A percentile compares a stretch with the other conserved stretches of the same genome.
These are phyloP conservation scores for Sphaerophoria rueppellii DNA, from an alignment of 2,888 invertebrate genomes.

Conservation along the genomic window DNA sequence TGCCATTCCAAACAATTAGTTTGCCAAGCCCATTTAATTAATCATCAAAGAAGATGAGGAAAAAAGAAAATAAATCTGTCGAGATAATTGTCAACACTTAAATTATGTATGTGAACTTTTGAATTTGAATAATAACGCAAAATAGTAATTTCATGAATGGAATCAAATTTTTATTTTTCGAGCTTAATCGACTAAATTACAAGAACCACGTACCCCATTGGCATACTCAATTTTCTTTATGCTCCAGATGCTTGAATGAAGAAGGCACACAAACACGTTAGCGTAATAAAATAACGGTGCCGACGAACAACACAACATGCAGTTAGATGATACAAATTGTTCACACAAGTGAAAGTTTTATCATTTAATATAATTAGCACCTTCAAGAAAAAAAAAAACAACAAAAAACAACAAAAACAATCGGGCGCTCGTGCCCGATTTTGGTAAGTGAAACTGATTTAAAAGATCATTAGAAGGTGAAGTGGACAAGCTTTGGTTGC, in stretches of 20 bases:
- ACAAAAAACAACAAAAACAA: background rate
- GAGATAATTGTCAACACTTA: slow-evolving; percentile 29
- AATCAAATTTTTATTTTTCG: background rate
- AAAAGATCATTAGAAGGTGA: background rate
- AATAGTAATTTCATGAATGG: background rate
- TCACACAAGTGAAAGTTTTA: slow-evolving; percentile 50
- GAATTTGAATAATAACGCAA: slow-evolving; percentile 17
- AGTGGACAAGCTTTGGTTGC: background rate
- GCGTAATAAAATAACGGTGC: background rate
- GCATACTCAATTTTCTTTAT: slow-evolving; percentile 9
- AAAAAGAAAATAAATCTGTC: slow-evolving; percentile 4
- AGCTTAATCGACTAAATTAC: background rate
- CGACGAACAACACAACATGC: background rate
- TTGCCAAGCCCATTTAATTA: slow-evolving; percentile 26
- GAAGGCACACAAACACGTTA: background rate
- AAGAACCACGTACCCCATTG: background rate
- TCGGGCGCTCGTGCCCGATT: background rate
- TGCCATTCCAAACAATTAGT: slow-evolving; percentile 29
- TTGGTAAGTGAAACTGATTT: slow-evolving; percentile 11
- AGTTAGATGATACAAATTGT: slow-evolving; percentile 29
- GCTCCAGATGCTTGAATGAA: slow-evolving; percentile 15
- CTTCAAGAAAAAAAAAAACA: background rate
- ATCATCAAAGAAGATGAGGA: slow-evolving; percentile 6
- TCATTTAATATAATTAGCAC: slow-evolving; percentile 56
- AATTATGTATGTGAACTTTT: slow-evolving; percentile 18